phyloP scores from a whole-genome alignment of 2,113 vertebrate genomes.

The Paramisgurnus dabryanus region DNA sequence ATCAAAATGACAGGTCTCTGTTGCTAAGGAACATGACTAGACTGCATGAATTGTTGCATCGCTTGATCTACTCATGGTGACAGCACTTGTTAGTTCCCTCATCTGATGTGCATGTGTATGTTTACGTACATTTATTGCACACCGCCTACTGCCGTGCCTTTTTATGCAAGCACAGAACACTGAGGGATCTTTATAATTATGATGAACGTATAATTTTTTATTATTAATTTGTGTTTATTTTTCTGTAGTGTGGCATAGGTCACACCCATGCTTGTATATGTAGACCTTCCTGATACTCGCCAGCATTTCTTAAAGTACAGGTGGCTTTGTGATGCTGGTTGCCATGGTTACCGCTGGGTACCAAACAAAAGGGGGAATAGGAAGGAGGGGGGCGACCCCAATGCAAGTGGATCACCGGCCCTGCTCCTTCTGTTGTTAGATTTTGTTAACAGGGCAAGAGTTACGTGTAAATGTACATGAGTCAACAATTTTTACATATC shows the following conservation, averaged over 20 bases:
- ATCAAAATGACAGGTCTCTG: conserved; percentile 58
- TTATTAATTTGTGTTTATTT: conserved; percentile 1
- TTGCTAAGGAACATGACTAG: conserved; percentile 60
- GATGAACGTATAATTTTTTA: background rate
- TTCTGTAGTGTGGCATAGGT: conserved; percentile 5
- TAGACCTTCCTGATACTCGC: conserved; percentile 39
- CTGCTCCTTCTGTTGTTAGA: conserved; percentile 16
- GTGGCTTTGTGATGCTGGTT: conserved; percentile 57
- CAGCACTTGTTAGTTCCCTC: conserved; percentile 48
- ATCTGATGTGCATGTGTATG: conserved; percentile 42
- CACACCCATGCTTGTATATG: conserved; percentile 24
- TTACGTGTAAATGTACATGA: background rate
- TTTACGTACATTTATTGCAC: conserved; percentile 41
- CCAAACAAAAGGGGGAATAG: conserved; percentile 21
- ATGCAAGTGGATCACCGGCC: conserved; percentile 45
- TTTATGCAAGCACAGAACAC: background rate
- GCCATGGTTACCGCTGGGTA: conserved; percentile 51
- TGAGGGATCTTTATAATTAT: background rate
- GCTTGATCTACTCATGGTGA: conserved; percentile 47
- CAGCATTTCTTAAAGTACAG: conserved; percentile 55
- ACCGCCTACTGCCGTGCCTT: background rate
- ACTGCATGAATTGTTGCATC: conserved; percentile 52
- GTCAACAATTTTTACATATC: background rate
- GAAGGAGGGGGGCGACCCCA: conserved; percentile 40
- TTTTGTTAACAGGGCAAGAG: conserved; percentile 41